A percentile compares a stretch with the other conserved stretches of the same genome.
phyloP scores from a whole-genome alignment of 2,888 invertebrate genomes.

The Clusia tigrina region DNA sequence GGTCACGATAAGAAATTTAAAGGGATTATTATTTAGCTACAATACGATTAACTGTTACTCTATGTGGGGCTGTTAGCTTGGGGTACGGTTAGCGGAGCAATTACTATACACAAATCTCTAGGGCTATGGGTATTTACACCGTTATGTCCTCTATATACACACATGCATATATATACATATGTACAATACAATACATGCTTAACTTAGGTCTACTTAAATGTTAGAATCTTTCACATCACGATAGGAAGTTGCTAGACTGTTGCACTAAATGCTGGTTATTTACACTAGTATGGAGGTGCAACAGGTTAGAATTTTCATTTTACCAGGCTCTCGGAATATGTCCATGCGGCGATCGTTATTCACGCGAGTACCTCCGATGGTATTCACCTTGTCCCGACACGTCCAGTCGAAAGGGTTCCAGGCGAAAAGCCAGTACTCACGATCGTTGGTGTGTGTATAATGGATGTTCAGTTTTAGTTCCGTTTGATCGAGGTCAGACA shows the following conservation, averaged over 20 bases:
- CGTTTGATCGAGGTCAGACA: conserved; percentile 80
- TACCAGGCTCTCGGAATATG: conserved; percentile 65
- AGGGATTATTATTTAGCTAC: conserved; percentile 29
- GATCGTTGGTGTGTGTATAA: conserved; percentile 71
- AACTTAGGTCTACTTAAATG: conserved; percentile 11
- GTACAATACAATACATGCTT: conserved; percentile 20
- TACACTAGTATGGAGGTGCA: conserved; percentile 61
- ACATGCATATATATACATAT: conserved; percentile 1
- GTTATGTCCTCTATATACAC: background rate
- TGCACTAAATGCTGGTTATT: conserved; percentile 43
- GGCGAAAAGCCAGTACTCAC: conserved; percentile 77
- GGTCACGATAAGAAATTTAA: conserved; percentile 45
- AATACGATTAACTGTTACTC: background rate
- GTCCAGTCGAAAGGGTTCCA: conserved; percentile 81
- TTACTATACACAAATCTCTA: background rate
- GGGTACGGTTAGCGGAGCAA: conserved; percentile 1
- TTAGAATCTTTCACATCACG: conserved; percentile 22
- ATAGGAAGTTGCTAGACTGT: conserved; percentile 36
- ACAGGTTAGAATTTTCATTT: conserved; percentile 62
- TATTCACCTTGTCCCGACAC: conserved; percentile 68
- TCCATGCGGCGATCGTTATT: conserved; percentile 65
- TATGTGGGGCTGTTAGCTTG: conserved; percentile 2
- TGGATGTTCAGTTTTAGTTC: conserved; percentile 78
- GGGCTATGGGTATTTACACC: background rate
- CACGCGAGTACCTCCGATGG: conserved; percentile 63